Conservation (phyloP, 2,888 invertebrate genomes). For the Caenorhabditis angaria region DNA sequence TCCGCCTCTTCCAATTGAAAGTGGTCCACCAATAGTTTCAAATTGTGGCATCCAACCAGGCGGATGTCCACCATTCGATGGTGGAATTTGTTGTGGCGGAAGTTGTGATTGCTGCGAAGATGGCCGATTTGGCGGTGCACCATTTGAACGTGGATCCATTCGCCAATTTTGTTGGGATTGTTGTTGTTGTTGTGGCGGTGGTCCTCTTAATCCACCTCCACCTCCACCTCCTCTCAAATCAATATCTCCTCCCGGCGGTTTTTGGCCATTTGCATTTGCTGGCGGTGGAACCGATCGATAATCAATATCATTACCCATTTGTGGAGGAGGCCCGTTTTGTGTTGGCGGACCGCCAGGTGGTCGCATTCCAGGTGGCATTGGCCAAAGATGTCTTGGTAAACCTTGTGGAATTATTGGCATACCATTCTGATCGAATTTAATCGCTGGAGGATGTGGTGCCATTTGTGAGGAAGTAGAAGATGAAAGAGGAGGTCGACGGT, state of each 20-base stretch:
- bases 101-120: neutral
- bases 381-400: slow-evolving; percentile 14
- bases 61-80: slow-evolving; percentile 6
- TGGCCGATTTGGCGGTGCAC: neutral
- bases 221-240: slow-evolving; percentile 15
- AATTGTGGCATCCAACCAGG: slow-evolving; percentile 9
- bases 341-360: neutral
- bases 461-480: too few relatives aligned
- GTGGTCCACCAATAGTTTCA: neutral
- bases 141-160: slow-evolving; percentile 8
- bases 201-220: neutral
- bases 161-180: neutral
- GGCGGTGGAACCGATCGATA: slow-evolving; percentile 20
- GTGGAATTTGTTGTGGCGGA: neutral
- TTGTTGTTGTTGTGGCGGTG: neutral
- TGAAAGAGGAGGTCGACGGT: neutral
- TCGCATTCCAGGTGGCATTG: slow-evolving; percentile 17
- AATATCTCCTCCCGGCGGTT: slow-evolving; percentile 14
- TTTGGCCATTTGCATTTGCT: neutral
- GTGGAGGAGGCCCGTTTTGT: neutral
- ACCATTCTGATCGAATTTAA: slow-evolving; percentile 11
- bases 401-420: slow-evolving; percentile 12
- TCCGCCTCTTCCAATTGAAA: neutral
- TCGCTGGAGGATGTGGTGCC: neutral
- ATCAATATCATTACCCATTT: slow-evolving; percentile 15